These are phyloP conservation scores for Meandrusa payeni DNA, from an alignment of 2,888 invertebrate species.

Conservation along the genomic window DNA sequence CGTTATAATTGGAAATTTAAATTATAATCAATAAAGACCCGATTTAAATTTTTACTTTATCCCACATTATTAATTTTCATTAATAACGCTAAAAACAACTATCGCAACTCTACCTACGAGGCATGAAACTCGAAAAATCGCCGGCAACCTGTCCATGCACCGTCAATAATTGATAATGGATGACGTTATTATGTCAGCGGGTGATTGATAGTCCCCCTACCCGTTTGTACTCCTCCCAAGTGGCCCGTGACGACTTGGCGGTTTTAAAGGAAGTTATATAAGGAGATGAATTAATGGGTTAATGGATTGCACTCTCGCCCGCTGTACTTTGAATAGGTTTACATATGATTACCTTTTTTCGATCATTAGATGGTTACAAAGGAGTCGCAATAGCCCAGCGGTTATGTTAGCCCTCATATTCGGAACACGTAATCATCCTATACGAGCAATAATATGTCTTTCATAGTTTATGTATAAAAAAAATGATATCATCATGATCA, in stretches of 20 bases:
- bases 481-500: too few relatives aligned
- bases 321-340: slow-evolving; percentile 7
- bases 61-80: too few relatives aligned
- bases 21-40: too few relatives aligned
- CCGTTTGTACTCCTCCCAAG: slow-evolving; percentile 13
- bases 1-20: too few relatives aligned
- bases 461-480: too few relatives aligned
- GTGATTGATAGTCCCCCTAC: slow-evolving; percentile 57
- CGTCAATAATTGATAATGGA: slow-evolving; percentile 80
- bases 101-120: slow-evolving; percentile 30
- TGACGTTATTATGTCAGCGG: slow-evolving; percentile 72
- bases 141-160: slow-evolving; percentile 63
- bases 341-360: slow-evolving; percentile 9
- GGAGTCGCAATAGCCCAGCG: too few relatives aligned
- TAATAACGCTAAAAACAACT: too few relatives aligned
- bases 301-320: slow-evolving; percentile 5
- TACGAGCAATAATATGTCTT: too few relatives aligned
- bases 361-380: too few relatives aligned
- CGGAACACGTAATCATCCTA: too few relatives aligned
- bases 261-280: slow-evolving; percentile 1
- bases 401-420: too few relatives aligned
- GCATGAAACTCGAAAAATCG: slow-evolving; percentile 69
- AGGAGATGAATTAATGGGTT: slow-evolving; percentile 1
- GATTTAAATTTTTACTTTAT: too few relatives aligned
- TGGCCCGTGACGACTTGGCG: slow-evolving; percentile 4